phyloP scores from a whole-genome alignment of 2,888 invertebrate genomes.

The Fissipunctia ypsillon region DNA sequence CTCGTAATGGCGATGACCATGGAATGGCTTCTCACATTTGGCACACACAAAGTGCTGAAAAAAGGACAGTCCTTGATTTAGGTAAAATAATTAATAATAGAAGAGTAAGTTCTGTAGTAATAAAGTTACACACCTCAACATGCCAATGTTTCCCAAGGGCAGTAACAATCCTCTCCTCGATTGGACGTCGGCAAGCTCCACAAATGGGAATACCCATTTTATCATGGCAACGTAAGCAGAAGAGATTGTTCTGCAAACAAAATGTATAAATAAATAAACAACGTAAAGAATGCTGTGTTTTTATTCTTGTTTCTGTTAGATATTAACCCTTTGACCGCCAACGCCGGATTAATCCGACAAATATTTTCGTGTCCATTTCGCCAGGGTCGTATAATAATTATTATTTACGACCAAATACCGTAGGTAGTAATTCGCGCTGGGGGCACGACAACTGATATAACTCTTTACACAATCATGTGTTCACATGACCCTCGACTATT shows the following conservation, averaged over 20 bases:
- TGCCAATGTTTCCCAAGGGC: constrained; percentile 99
- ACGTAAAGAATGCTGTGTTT: background rate
- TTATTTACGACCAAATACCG: no score
- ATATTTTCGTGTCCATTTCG: no score
- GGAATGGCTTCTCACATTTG: constrained; percentile 99
- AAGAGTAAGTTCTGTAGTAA: background rate
- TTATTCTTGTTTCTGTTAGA: background rate
- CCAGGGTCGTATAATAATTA: no score
- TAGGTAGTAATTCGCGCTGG: no score
- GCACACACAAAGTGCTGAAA: constrained; percentile 99
- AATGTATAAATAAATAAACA: background rate
- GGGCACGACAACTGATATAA: no score
- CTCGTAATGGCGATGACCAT: constrained; percentile 99
- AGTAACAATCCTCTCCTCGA: constrained; percentile 99
- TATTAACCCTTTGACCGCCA: no score
- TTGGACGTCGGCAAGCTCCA: constrained; percentile 99
- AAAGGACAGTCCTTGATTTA: constrained; percentile 17
- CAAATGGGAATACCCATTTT: constrained; percentile 99
- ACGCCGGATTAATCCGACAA: no score
- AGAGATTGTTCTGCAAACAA: constrained; percentile 95
- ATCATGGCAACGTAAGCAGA: constrained; percentile 99
- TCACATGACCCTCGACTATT: background rate
- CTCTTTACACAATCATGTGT: background rate
- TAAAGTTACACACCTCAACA: constrained; percentile 93
- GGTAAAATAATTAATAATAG: background rate